Percentiles rank a stretch among this genome's conserved stretches.
Conservation (phyloP, 2,113 vertebrate genomes). For the western clawed frog (Xenopus tropicalis) region UCB_Xtro_10.0 CM004446.2:100678501-100679000, state of each 20-base stretch:
- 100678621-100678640: constrained; percentile 34
- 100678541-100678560: constrained; percentile 43
- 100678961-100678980: no score
- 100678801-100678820: no score
- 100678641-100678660: constrained; percentile 11
- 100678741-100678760: neutral
- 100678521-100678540: constrained; percentile 44
- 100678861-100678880: no score
- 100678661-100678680: neutral
- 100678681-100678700: constrained; percentile 8
- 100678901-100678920: no score
- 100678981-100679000: no score
- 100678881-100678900: no score
- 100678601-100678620: constrained; percentile 32
- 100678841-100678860: no score
- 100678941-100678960: no score
- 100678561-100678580: constrained; percentile 36
- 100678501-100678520: constrained; percentile 43
- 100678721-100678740: neutral
- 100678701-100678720: constrained; percentile 27
- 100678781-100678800: neutral
- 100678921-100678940: no score
- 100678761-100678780: neutral
- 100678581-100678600: constrained; percentile 29
- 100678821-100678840: no score